These are phyloP conservation scores for Decapterus maruadsi DNA, from an alignment of 2,797 vertebrate species.

Conservation along the genomic window DNA sequence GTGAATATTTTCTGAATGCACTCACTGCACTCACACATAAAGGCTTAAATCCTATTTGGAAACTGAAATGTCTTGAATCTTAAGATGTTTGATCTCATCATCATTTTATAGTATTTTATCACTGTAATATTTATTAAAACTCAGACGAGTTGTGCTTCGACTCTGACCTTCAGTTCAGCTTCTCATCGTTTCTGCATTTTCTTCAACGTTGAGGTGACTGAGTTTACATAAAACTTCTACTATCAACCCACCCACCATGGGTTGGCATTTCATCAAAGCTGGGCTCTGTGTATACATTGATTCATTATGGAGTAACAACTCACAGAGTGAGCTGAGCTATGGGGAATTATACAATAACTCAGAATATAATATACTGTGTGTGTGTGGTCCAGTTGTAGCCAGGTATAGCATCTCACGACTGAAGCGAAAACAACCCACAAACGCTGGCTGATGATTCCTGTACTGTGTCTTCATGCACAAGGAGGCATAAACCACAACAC, in stretches of 20 bases:
- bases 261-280: background rate
- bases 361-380: background rate
- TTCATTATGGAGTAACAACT: slow-evolving; percentile 1
- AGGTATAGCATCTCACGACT: background rate
- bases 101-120: background rate
- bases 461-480: too few species aligned
- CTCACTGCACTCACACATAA: background rate
- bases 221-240: background rate
- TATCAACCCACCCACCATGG: background rate
- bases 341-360: background rate
- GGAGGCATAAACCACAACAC: background rate
- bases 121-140: background rate
- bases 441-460: background rate
- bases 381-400: background rate
- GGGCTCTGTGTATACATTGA: background rate
- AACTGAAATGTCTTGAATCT: background rate
- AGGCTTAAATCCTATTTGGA: too few species aligned
- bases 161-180: background rate
- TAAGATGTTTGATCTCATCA: too few species aligned
- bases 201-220: background rate
- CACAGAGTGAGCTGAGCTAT: background rate
- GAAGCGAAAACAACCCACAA: background rate
- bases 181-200: background rate
- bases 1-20: background rate
- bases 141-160: background rate